Conservation (phyloP, 2,113 vertebrate genomes). For the Microtus montanus region DNA sequence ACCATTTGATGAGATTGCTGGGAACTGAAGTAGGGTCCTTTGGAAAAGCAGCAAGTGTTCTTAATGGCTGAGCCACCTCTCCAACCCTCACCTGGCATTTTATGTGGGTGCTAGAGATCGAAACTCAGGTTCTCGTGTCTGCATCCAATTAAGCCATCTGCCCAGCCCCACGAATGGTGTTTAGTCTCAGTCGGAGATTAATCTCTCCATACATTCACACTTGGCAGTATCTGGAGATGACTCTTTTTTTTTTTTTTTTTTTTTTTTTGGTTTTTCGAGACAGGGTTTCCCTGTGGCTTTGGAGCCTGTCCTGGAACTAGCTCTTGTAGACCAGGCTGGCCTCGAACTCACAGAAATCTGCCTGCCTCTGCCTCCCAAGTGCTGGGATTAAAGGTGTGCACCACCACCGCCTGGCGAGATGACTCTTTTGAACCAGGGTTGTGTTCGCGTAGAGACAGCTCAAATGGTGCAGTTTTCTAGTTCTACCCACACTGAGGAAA, state of each 20-base stretch:
- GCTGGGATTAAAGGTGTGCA: too few species aligned
- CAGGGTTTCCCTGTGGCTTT: too few species aligned
- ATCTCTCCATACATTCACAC: not conserved
- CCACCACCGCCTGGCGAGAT: not conserved
- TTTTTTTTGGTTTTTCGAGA: too few species aligned
- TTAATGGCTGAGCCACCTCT: not conserved
- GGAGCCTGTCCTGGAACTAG: too few species aligned
- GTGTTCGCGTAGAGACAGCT: not conserved
- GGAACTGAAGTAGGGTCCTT: not conserved
- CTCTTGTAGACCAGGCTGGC: too few species aligned
- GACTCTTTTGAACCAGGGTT: not conserved
- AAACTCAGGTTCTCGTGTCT: not conserved
- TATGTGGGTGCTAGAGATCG: not conserved
- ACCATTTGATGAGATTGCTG: not conserved
- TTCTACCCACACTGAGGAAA: not conserved
- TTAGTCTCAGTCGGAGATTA: slow-evolving; percentile 27
- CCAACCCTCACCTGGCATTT: not conserved
- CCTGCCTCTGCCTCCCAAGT: too few species aligned
- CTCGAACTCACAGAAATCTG: too few species aligned
- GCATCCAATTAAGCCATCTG: not conserved
- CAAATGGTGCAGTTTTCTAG: slow-evolving; percentile 16
- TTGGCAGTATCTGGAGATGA: not conserved
- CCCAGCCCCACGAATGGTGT: not conserved
- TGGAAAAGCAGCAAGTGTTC: not conserved
- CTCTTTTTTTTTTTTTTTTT: not conserved